These are phyloP conservation scores for Cyphomyrmex costatus DNA, from an alignment of 1,140 invertebrate genomes.

Conservation along the genomic window DNA sequence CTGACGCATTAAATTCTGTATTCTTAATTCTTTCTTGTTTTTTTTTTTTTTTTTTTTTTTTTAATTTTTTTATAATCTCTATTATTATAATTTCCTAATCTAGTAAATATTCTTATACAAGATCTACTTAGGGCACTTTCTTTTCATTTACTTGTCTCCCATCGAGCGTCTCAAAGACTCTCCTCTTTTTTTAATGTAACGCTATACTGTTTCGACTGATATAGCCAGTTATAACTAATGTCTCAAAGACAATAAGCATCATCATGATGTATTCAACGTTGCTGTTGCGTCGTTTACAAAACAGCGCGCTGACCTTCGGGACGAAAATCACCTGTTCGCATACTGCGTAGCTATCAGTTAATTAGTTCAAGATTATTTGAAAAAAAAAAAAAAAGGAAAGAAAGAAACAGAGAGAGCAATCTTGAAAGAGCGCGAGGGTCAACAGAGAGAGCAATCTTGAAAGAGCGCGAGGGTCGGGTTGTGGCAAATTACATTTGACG, in stretches of 20 bases:
- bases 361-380: conserved; percentile 36
- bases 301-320: conserved; percentile 24
- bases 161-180: conserved; percentile 15
- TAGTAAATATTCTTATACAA: not conserved
- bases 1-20: not conserved
- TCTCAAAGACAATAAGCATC: conserved; percentile 37
- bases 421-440: conserved; percentile 57
- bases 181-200: too few relatives aligned
- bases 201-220: too few relatives aligned
- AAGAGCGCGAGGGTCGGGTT: conserved; percentile 30
- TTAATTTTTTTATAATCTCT: too few relatives aligned
- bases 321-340: conserved; percentile 11
- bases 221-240: not conserved
- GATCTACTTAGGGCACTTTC: not conserved
- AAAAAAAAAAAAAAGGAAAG: conserved; percentile 2
- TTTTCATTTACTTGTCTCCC: conserved; percentile 18
- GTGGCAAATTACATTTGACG: conserved; percentile 66
- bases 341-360: conserved; percentile 38
- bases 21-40: not conserved
- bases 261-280: conserved; percentile 50
- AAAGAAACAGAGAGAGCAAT: too few relatives aligned
- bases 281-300: conserved; percentile 6
- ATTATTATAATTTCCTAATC: not conserved
- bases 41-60: too few relatives aligned
- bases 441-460: conserved; percentile 70